Conservation (phyloP, 1,140 invertebrate species). For the Drosophila nigrodunni region DNA sequence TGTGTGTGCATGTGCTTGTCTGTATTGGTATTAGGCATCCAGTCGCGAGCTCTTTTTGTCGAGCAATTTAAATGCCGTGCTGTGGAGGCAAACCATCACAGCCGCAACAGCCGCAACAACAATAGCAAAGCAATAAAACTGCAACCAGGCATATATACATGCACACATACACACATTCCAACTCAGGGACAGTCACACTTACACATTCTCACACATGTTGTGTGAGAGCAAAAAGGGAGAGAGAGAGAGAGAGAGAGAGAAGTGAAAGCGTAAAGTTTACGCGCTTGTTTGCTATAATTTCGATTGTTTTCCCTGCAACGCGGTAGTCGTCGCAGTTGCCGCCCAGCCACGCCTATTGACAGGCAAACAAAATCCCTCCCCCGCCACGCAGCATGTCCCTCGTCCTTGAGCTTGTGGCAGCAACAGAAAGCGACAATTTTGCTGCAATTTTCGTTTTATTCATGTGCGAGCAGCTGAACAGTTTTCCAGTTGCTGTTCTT, state of each 20-base stretch:
- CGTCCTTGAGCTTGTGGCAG: background rate
- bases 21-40: conserved; percentile 64
- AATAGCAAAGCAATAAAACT: conserved; percentile 66
- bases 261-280: conserved; percentile 80
- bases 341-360: conserved; percentile 29
- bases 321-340: conserved; percentile 21
- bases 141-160: conserved; percentile 30
- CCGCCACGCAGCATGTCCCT: background rate
- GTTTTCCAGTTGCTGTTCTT: conserved; percentile 1
- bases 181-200: conserved; percentile 25
- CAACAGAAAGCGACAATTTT: conserved; percentile 61
- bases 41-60: conserved; percentile 68
- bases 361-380: conserved; percentile 27
- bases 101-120: conserved; percentile 55
- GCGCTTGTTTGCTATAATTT: conserved; percentile 82
- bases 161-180: conserved; percentile 28
- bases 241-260: background rate
- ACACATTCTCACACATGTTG: conserved; percentile 25
- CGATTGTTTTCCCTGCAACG: conserved; percentile 76
- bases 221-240: too few species aligned
- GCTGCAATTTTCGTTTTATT: conserved; percentile 76
- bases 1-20: conserved; percentile 16
- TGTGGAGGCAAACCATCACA: conserved; percentile 40
- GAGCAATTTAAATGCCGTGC: conserved; percentile 68
- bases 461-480: conserved; percentile 55